phyloP scores from a whole-genome alignment of 2,113 vertebrate genomes.

The Myrmecophaga tridactyla region DNA sequence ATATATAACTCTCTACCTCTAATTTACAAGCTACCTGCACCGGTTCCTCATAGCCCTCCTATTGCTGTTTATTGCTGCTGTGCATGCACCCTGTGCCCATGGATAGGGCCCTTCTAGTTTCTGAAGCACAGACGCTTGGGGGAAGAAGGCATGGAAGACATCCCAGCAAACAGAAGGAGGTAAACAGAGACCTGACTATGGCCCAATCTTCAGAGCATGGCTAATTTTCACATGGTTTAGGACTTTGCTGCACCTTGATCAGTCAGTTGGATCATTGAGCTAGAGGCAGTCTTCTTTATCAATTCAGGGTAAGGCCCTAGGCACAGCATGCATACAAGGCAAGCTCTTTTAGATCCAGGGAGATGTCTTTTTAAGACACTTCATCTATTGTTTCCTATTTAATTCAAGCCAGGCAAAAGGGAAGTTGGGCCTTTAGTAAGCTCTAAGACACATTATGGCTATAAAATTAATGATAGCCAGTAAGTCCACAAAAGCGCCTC shows the following conservation, averaged over 20 bases:
- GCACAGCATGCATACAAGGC: neutral
- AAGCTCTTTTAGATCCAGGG: neutral
- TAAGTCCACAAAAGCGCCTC: too few species aligned
- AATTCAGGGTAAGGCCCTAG: neutral
- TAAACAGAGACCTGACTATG: neutral
- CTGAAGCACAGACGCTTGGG: neutral
- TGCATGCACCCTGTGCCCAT: neutral
- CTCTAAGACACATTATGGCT: too few species aligned
- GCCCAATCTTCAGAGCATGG: neutral
- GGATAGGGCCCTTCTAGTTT: neutral
- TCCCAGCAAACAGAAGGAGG: neutral
- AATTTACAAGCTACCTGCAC: neutral
- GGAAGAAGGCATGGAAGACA: neutral
- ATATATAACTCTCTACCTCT: neutral
- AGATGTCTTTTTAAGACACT: neutral
- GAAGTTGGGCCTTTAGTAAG: neutral
- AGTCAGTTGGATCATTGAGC: neutral
- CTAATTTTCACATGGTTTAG: neutral
- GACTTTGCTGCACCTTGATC: too few species aligned
- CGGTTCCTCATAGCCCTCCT: neutral
- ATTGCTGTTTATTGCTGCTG: neutral
- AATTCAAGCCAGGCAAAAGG: neutral
- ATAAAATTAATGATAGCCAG: too few species aligned
- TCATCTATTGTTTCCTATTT: neutral
- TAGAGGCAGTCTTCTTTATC: neutral